phyloP scores from a whole-genome alignment of 92 coral and sea anemone genomes.

The Umimayanthus chanpuru region DNA sequence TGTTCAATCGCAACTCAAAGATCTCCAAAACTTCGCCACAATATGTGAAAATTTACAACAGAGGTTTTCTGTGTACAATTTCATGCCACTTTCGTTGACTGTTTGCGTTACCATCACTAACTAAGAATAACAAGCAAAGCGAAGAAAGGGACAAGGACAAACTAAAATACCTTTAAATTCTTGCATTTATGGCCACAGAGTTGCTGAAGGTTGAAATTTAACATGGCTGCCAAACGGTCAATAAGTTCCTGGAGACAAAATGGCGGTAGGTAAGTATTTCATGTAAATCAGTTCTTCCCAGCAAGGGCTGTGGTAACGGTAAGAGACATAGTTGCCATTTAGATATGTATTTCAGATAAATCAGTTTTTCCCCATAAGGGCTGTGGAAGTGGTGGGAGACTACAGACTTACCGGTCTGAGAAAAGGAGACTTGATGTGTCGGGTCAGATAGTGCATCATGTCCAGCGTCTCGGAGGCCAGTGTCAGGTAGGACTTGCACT shows the following conservation, averaged over 20 bases:
- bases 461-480: constrained; percentile 95
- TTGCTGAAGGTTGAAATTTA: constrained; percentile 90
- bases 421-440: constrained; percentile 85
- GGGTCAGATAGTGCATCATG: constrained; percentile 94
- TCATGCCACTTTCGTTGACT: not conserved
- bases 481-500: constrained; percentile 94
- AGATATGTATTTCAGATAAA: too few relatives aligned
- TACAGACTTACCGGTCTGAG: constrained; percentile 82
- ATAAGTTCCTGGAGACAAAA: constrained; percentile 75
- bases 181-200: constrained; percentile 97
- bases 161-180: constrained; percentile 76
- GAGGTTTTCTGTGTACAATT: too few relatives aligned
- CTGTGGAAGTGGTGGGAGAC: too few relatives aligned
- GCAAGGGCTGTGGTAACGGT: not conserved
- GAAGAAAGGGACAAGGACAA: too few relatives aligned
- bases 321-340: too few relatives aligned
- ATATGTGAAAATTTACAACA: too few relatives aligned
- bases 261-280: too few relatives aligned
- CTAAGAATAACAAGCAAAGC: not conserved
- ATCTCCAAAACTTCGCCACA: too few relatives aligned
- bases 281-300: too few relatives aligned
- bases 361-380: too few relatives aligned
- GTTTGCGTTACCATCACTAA: not conserved
- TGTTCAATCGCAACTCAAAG: too few relatives aligned
- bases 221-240: constrained; percentile 96